phyloP scores from a whole-genome alignment of 2,888 invertebrate species.

The Marasmarcha lunaedactyla region DNA sequence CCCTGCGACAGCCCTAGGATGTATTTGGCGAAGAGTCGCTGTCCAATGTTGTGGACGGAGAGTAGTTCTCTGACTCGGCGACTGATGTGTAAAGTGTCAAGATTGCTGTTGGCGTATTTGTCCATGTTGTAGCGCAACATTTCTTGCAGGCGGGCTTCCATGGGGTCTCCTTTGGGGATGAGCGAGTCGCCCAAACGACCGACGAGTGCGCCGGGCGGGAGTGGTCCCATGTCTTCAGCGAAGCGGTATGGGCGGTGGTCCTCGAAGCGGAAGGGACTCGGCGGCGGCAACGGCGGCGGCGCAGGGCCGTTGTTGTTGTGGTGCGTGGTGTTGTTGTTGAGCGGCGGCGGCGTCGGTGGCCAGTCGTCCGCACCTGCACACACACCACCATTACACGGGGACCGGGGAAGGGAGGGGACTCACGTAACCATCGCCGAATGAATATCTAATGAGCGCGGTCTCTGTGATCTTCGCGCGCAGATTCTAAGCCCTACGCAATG shows the following conservation, averaged over 20 bases:
- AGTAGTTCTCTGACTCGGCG: constrained; percentile 92
- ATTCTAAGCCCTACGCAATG: constrained; percentile 30
- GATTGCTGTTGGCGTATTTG: constrained; percentile 91
- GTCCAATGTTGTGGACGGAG: constrained; percentile 98
- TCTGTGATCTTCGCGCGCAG: constrained; percentile 35
- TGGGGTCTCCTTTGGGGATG: constrained; percentile 92
- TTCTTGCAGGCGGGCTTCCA: constrained; percentile 93
- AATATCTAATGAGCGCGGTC: constrained; percentile 34
- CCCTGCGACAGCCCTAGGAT: constrained; percentile 97
- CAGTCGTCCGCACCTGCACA: constrained; percentile 65
- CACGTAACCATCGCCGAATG: constrained; percentile 32
- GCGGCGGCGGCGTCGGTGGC: constrained; percentile 60
- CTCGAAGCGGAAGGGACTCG: constrained; percentile 82
- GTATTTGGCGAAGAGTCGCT: constrained; percentile 98
- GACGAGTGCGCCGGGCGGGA: constrained; percentile 85
- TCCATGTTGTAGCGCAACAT: constrained; percentile 96
- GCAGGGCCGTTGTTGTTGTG: constrained; percentile 66
- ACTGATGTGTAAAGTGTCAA: constrained; percentile 96
- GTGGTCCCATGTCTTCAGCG: constrained; percentile 81
- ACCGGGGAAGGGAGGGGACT: constrained; percentile 44
- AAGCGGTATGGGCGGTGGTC: constrained; percentile 86
- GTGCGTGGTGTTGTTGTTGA: constrained; percentile 68
- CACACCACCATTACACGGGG: constrained; percentile 74
- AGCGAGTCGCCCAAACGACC: constrained; percentile 89
- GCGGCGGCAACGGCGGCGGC: constrained; percentile 60